Evolutionary conservation across 1,140 invertebrate genomes (phyloP), one percentile per base, ranked within the genome.

Genomic region (Elymnias hypermnestra): DNA sequence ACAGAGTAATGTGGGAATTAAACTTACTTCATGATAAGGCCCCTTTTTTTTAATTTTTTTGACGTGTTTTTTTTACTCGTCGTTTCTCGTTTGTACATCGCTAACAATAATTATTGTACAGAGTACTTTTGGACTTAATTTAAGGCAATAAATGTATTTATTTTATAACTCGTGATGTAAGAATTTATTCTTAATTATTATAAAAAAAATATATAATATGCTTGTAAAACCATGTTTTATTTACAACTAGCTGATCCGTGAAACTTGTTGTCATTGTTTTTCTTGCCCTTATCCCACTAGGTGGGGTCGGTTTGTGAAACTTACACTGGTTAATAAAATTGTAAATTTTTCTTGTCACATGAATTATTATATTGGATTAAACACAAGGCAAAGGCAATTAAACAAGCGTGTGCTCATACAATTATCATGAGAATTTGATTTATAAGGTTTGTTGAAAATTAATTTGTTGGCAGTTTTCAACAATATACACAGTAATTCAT

Each of bases 111-210:
- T n/a, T n/a, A 81, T 70, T 84, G 81, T 84, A 84, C 81, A 84
- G 81, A 84, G 72, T 83, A 83, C 75, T 84, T 84, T 84, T 76
- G 76, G 73, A 83, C 77, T 84, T 84, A 84, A 81, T 81, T 84
- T 83, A 84, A 83, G 81, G 81, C 76, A 83, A 82, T 84, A 84
- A 84, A 84, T 83, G 81, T 84, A 84, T 84, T 84, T 84, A 84
- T 84, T 84, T 84, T 84, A 84, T 84, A 84, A 83, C 78, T 84
- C 71, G 78, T 81, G 81, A 84, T 84, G 78, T 84, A 84, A 84
- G 81, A 84, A 84, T 84, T 84, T 84, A 84, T 83, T 83, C 78
- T 81, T 84, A 84, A 84, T 79, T 84, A 84, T 84, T 83, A 84
- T 83, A 72, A 84, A 84, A 79, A 81, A 84, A 76, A 75, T 77